Evolutionary conservation across 1,140 invertebrate species (phyloP), one percentile per base, ranked within the genome.

Genomic region (Thaumatotibia leucotreta): DNA sequence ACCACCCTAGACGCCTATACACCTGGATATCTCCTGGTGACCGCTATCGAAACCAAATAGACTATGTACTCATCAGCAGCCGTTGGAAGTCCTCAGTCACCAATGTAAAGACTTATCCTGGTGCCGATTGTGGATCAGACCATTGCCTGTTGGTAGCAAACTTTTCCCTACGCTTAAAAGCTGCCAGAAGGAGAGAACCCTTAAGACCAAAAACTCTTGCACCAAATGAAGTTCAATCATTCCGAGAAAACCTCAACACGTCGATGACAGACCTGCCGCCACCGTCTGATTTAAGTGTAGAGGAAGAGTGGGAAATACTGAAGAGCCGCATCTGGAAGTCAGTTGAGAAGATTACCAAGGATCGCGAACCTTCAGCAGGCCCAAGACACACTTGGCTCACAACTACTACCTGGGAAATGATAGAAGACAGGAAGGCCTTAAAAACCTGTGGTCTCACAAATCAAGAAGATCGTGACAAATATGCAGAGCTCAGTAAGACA

Each of bases 1-100:
- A 79, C 45, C 72, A 74, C 33, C 33, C 63, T 8, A 63, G 61
- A 54, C 63, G 67, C 32, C 62, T 66, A 20, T 70, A 73, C 29
- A 66, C 63, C 24, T 66, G 67, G 68, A 66, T 20, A 64, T 65
- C 45, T 45, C 67, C 54, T 32, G 14, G 50, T 50, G 29, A 54
- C 33, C n/a, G 11, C 29, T 2, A 49, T 17, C 17, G 45, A 49
- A 49, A 49, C 20, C 45, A 49, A 20, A 20, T 49, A 14, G 32
- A 35, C 32, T 35, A 35, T 11, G 10, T 35, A 9, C 10, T 35
- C 10, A 9, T 49, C 2, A 17, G 20, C 20, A 49, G 6, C 14
- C 45, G 45, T 9, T 20, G 45, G 14, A 49, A 17, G 20, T 49
- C 45, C 45, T 49, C 14, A 20, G 17, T 49, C 20, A 20, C 45